These are phyloP conservation scores for Nomada flava DNA, from an alignment of 2,888 invertebrate genomes.

Conservation along the genomic window DNA sequence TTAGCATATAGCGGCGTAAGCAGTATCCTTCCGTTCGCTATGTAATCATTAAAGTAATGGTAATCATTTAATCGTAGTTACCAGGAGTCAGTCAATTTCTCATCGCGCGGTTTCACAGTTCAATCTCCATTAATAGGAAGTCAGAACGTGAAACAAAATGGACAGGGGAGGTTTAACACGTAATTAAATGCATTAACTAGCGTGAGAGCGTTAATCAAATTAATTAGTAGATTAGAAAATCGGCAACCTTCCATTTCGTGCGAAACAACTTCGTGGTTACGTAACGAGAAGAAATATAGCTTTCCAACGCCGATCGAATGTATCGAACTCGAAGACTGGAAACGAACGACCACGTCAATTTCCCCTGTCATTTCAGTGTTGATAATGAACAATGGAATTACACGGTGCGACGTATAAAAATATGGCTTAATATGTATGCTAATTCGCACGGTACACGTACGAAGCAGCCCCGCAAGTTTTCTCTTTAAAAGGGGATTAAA, in stretches of 20 bases:
- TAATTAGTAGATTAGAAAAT: neutral
- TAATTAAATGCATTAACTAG: neutral
- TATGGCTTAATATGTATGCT: constrained; percentile 3
- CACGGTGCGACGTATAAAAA: constrained; percentile 1
- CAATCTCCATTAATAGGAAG: neutral
- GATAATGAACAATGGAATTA: constrained; percentile 10
- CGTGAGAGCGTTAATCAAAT: neutral
- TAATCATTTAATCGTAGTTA: neutral
- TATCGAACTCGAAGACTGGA: neutral
- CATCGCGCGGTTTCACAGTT: neutral
- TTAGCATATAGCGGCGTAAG: constrained; percentile 52
- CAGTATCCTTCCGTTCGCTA: constrained; percentile 9
- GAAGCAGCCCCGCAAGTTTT: constrained; percentile 24
- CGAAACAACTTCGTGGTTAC: neutral
- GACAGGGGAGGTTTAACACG: neutral
- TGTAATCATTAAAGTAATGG: constrained; percentile 15
- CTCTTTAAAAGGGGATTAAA: constrained; percentile 27
- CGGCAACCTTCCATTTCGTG: neutral
- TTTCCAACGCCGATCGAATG: neutral
- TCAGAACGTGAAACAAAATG: neutral
- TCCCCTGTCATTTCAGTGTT: neutral
- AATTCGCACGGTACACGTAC: constrained; percentile 8
- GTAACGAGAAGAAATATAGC: neutral
- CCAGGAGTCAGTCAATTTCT: neutral
- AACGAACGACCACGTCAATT: neutral